Conservation (phyloP, 2,113 vertebrate genomes). For the Saguinus midas region DNA sequence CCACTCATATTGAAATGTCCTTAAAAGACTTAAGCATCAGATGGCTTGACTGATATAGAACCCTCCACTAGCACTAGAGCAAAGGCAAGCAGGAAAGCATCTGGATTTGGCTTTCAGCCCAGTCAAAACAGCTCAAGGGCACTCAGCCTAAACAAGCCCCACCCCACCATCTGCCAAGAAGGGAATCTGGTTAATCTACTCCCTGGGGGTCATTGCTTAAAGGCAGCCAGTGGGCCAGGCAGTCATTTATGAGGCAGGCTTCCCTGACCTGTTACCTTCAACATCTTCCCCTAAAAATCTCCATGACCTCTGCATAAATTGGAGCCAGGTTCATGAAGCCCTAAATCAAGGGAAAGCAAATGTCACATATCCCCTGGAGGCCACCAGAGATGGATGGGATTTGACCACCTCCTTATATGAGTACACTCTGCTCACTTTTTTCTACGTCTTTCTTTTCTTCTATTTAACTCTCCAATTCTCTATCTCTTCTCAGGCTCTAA, state of each 20-base stretch:
- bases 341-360: slow-evolving; percentile 1
- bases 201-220: background rate
- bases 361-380: background rate
- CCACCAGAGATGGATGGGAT: background rate
- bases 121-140: background rate
- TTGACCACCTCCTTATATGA: background rate
- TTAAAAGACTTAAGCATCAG: slow-evolving; percentile 16
- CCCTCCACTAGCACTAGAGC: background rate
- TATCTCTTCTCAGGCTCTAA: background rate
- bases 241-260: background rate
- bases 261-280: background rate
- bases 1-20: background rate
- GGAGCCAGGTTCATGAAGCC: background rate
- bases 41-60: background rate
- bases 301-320: background rate
- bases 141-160: background rate
- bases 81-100: slow-evolving; percentile 21
- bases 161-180: background rate
- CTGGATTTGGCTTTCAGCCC: background rate
- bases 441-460: background rate
- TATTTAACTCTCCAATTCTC: background rate
- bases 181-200: slow-evolving; percentile 18
- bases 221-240: background rate
- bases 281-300: background rate
- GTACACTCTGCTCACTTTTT: background rate